These are phyloP conservation scores for Brachionus sp. DNA, from an alignment of 1,140 invertebrate species.

Conservation along the genomic window DNA sequence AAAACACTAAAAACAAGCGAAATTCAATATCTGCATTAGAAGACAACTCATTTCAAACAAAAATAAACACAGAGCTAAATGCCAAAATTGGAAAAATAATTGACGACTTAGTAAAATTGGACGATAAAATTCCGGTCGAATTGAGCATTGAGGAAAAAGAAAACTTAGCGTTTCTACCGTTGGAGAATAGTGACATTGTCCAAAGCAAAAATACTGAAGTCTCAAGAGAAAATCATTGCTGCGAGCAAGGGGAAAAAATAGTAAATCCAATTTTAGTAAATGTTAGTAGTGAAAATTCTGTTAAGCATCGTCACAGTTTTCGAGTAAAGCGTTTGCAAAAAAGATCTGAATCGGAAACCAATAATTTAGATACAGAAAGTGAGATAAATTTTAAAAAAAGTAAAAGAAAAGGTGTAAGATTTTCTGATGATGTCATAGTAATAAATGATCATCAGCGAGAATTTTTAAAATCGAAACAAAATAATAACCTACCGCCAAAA, in stretches of 20 bases:
- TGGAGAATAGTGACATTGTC: background rate
- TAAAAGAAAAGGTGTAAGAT: slow-evolving; percentile 12
- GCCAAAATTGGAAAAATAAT: slow-evolving; percentile 13
- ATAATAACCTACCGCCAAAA: background rate
- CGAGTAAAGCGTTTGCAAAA: background rate
- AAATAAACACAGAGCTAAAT: slow-evolving; percentile 13
- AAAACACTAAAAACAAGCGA: background rate
- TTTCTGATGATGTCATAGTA: background rate
- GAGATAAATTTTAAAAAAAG: background rate
- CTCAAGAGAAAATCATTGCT: background rate
- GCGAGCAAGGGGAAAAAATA: background rate
- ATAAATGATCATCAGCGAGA: slow-evolving; percentile 1
- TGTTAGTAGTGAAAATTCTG: background rate
- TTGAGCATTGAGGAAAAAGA: background rate
- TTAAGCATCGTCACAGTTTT: background rate
- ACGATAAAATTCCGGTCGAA: background rate
- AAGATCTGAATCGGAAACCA: background rate
- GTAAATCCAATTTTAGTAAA: slow-evolving; percentile 1
- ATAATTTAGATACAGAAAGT: background rate
- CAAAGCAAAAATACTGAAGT: background rate
- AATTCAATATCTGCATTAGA: slow-evolving; percentile 4
- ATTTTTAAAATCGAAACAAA: background rate
- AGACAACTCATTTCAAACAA: slow-evolving; percentile 4
- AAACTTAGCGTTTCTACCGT: background rate
- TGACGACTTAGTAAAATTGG: background rate